A percentile compares a stretch with the other conserved stretches of the same genome.
Evolutionary conservation across 2,797 vertebrate genomes (phyloP).

Genomic region (Rallus crepitans): DNA sequence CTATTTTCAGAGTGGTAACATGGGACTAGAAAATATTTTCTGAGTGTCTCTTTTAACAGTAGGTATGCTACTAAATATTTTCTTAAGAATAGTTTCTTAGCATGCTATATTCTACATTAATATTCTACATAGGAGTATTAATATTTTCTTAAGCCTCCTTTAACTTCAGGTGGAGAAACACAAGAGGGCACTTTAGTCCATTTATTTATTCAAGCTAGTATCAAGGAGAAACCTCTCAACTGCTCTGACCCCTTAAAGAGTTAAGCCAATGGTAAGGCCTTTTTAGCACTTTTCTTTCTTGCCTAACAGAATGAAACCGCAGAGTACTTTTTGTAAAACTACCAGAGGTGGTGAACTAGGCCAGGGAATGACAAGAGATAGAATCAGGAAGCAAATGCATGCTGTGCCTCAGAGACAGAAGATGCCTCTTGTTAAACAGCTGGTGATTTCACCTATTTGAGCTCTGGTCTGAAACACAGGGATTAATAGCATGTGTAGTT

Average conservation of each 20-base stretch:
- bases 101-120: neutral
- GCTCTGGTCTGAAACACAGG: neutral
- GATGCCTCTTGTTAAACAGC: neutral
- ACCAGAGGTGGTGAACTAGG: neutral
- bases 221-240: neutral
- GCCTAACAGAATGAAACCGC: neutral
- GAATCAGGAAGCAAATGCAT: neutral
- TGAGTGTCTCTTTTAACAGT: neutral
- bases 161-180: constrained; percentile 4
- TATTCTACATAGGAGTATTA: neutral
- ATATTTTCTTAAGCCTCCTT: neutral
- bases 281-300: neutral
- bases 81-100: neutral
- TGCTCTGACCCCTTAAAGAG: neutral
- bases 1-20: neutral
- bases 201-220: neutral
- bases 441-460: neutral
- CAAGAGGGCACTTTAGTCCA: constrained; percentile 55
- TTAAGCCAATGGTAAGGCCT: neutral
- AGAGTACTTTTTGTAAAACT: neutral
- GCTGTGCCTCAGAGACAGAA: neutral
- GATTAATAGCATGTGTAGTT: neutral
- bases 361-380: neutral
- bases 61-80: neutral
- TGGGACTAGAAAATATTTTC: neutral